phyloP scores from a whole-genome alignment of 2,888 invertebrate species.

The Holacanthella duospinosa region DNA sequence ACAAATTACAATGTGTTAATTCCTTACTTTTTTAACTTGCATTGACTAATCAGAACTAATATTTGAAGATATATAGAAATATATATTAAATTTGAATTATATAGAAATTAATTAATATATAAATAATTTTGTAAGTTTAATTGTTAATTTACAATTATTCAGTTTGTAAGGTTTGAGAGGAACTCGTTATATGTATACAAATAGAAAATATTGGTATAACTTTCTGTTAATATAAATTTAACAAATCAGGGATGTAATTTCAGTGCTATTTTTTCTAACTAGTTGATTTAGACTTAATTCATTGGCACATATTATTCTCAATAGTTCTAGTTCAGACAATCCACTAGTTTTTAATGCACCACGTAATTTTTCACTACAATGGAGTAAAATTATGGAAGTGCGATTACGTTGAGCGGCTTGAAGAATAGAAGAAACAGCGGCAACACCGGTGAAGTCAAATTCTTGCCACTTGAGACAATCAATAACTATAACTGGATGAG shows the following conservation, averaged over 20 bases:
- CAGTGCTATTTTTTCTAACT: background rate
- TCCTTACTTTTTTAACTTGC: no score
- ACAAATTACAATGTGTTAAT: no score
- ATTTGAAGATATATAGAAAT: no score
- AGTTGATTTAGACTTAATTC: background rate
- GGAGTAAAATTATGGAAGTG: background rate
- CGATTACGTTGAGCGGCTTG: background rate
- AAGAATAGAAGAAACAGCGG: background rate
- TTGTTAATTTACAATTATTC: background rate
- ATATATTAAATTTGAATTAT: no score
- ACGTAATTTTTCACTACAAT: background rate
- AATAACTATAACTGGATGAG: background rate
- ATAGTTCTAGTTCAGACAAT: background rate
- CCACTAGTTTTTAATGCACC: background rate
- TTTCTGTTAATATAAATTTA: no score
- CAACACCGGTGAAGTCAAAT: background rate
- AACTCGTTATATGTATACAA: no score
- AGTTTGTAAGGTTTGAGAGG: no score
- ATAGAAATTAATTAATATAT: background rate
- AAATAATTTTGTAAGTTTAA: background rate
- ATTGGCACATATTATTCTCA: background rate
- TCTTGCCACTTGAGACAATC: background rate
- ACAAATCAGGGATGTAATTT: no score
- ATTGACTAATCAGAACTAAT: no score
- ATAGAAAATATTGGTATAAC: no score